A percentile compares a stretch with the other conserved stretches of the same genome.
Conservation (phyloP, 2,797 vertebrate species). For the Momotus momota region DNA sequence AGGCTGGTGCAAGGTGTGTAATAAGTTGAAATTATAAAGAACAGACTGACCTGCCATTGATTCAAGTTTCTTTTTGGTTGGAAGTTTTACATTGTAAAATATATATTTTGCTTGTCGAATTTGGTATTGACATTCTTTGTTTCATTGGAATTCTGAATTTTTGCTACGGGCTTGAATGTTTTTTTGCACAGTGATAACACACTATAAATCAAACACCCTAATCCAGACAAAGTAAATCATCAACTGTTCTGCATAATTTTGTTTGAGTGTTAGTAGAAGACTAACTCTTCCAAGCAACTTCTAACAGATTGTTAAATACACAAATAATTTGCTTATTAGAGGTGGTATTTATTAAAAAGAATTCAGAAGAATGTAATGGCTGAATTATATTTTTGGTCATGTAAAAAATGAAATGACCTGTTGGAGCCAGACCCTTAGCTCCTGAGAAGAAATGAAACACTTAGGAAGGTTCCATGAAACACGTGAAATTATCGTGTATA, state of each 20-base stretch:
- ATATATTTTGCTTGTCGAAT: not conserved
- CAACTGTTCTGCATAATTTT: constrained; percentile 10
- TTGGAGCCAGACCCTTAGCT: not conserved
- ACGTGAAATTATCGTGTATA: constrained; percentile 33
- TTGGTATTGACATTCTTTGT: not conserved
- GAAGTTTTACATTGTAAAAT: not conserved
- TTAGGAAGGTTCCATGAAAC: not conserved
- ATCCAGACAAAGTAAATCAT: constrained; percentile 27
- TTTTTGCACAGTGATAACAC: not conserved
- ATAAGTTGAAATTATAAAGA: not conserved
- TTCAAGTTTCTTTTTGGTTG: not conserved
- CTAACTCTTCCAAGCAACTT: constrained; percentile 18
- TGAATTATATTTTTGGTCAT: not conserved
- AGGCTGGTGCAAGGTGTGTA: not conserved
- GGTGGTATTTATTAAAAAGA: constrained; percentile 16
- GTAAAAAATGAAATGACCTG: not conserved
- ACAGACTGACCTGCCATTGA: not conserved
- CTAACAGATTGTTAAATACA: not conserved
- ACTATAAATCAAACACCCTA: not conserved
- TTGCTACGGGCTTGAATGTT: not conserved
- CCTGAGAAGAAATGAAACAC: not conserved
- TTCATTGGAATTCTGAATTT: constrained; percentile 8
- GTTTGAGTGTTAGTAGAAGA: constrained; percentile 13
- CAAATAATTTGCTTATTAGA: constrained; percentile 36
- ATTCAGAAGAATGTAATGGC: not conserved